Conservation (phyloP, 2,113 vertebrate genomes). For the Megalops atlanticus region DNA sequence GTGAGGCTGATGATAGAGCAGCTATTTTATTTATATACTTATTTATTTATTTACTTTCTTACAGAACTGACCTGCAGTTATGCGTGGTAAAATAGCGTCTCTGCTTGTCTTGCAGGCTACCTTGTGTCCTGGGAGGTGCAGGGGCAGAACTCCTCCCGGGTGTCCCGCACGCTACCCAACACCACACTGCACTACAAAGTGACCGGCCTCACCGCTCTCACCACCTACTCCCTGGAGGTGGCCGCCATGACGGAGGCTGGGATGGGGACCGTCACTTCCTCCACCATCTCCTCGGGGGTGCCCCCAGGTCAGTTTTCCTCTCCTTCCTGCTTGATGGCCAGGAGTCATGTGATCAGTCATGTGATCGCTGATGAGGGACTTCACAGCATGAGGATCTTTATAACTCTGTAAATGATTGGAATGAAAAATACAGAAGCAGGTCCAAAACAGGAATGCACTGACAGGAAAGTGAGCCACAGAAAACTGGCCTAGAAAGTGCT, state of each 20-base stretch:
- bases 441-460: no score
- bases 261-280: conserved; percentile 62
- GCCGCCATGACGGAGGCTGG: conserved; percentile 66
- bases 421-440: no score
- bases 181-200: conserved; percentile 73
- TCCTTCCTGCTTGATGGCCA: background rate
- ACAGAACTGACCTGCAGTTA: conserved; percentile 19
- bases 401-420: background rate
- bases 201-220: conserved; percentile 72
- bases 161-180: conserved; percentile 60
- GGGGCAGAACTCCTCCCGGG: conserved; percentile 66
- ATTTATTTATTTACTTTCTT: background rate
- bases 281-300: conserved; percentile 80
- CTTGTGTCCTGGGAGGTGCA: conserved; percentile 77
- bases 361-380: background rate
- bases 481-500: no score
- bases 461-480: no score
- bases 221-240: conserved; percentile 80
- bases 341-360: background rate
- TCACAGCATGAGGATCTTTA: background rate
- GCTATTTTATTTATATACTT: no score
- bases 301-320: conserved; percentile 73
- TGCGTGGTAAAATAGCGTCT: conserved; percentile 39
- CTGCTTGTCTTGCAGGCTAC: conserved; percentile 61
- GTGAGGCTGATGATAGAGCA: background rate